Evolutionary conservation across 1,140 invertebrate genomes (phyloP), one percentile per base, ranked within the genome.

Genomic region (Diorhabda elongata): DNA sequence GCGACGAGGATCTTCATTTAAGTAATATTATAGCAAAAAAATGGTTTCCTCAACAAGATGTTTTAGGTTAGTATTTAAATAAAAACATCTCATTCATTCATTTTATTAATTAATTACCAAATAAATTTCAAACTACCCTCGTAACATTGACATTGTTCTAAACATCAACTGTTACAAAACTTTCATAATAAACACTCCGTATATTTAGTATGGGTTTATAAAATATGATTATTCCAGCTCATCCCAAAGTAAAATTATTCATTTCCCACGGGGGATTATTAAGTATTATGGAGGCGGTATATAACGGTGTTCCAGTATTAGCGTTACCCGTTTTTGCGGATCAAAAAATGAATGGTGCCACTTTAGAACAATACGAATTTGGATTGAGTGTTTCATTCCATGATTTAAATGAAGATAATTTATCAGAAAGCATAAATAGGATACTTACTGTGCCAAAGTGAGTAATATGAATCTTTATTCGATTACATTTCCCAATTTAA

Each of bases 31-130:
- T 86, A 68, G 75, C 89, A 2, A 81, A 80, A 26, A 86, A 86
- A 66, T 92, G 91, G 90, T 76, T 91, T 5, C 90, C 90, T 0
- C 90, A 92, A 75, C 86, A 86, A 66, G 89, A 90, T 74, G 82
- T 91, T 71, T 78, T 91, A 70, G 84, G 88, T 90, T 6, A 52
- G 45, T 52, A 5, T 52, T 52, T 52, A 52, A 26, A 26, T 26
- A 26, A 26, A 26, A 26, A 26, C 26, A 26, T 26, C 26, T 26
- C 26, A 26, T 26, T 26, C 26, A 26, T 26, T 2, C 26, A 26
- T 26, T 26, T 26, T 26, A 26, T 26, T 2, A 26, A 26, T 26
- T 26, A 26, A 26, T 1, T 26, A 26, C 26, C 26, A 26, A 26
- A 26, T 26, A 26, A 26, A 26, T 26, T 26, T 26, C 26, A 26